Evolutionary conservation across 2,888 invertebrate genomes (phyloP), one percentile per base, ranked within the genome.

Genomic region (Eremobia ochroleuca): DNA sequence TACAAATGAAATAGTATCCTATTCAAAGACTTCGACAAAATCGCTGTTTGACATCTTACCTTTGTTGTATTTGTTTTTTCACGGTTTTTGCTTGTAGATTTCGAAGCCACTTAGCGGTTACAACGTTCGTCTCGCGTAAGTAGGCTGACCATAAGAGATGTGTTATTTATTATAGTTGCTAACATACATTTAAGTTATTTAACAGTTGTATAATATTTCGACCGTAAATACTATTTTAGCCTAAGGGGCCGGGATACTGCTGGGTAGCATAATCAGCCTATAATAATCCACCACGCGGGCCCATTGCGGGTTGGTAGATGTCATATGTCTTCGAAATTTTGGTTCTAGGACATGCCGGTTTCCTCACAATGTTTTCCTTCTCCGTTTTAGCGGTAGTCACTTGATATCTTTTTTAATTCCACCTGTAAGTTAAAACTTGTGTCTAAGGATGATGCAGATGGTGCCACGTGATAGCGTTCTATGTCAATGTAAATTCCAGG

Each of bases 51-150:
- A 64, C 71, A 64, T 34, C 25, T 65, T n/a, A 21, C 15, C 64
- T 68, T 52, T 28, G 13, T 62, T 55, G 13, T 64, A 34, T 64
- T 79, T 46, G 15, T 11, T 70, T 70, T 43, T 73, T 66, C 65
- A 66, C 15, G 31, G 49, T 66, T 73, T 66, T 73, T 66, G n/a
- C 15, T 31, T 66, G 28, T 66, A 73, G 11, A 55, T 59, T 43
- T 25, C 18, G 40, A 43, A 55, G 43, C 4, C 37, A 81, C 65
- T 66, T 81, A n/a, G 73, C 49, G 37, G n/a, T 43, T 37, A 55
- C 73, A 43, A 66, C 73, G 52, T 43, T 66, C 4, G 13, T 28
- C 18, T 21, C 40, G 58, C 18, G 9, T 55, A 49, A n/a, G 37
- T 59, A 58, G 13, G 11, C 28, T 68, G 18, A 49, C 46, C 8